phyloP scores from a whole-genome alignment of 1,140 invertebrate genomes.

The Sarcophaga bullata region DNA sequence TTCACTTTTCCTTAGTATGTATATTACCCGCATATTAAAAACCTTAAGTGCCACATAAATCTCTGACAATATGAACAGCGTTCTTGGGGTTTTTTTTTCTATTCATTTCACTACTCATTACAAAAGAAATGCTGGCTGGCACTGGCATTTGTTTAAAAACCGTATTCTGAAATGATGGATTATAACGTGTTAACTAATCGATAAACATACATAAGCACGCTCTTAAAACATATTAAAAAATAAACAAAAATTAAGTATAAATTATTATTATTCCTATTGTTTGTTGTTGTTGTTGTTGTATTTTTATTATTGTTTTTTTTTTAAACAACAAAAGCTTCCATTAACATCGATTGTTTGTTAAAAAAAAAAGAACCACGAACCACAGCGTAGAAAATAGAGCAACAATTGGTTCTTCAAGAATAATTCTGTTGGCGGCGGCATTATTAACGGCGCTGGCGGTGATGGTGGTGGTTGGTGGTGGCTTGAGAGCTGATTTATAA shows the following conservation, averaged over 20 bases:
- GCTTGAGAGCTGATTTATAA: background rate
- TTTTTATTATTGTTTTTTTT: no score
- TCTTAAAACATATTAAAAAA: no score
- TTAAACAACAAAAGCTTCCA: no score
- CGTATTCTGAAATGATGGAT: background rate
- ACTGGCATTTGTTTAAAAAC: no score
- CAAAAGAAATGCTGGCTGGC: no score
- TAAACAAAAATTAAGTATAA: no score
- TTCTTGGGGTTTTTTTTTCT: background rate
- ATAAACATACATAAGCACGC: background rate
- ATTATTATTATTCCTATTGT: no score
- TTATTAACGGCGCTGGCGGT: no score
- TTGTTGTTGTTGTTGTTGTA: background rate
- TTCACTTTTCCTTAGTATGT: background rate
- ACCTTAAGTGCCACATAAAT: background rate
- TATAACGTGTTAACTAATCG: slow-evolving; percentile 17
- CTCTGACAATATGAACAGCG: background rate
- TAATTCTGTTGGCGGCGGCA: background rate
- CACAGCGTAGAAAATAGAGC: background rate
- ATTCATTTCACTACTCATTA: background rate
- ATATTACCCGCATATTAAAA: background rate
- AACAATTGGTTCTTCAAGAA: slow-evolving; percentile 11
- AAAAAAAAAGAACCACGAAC: background rate
- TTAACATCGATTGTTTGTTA: no score
- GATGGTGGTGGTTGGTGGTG: no score